phyloP scores from a whole-genome alignment of 2,113 vertebrate genomes.

The Carollia perspicillata region DNA sequence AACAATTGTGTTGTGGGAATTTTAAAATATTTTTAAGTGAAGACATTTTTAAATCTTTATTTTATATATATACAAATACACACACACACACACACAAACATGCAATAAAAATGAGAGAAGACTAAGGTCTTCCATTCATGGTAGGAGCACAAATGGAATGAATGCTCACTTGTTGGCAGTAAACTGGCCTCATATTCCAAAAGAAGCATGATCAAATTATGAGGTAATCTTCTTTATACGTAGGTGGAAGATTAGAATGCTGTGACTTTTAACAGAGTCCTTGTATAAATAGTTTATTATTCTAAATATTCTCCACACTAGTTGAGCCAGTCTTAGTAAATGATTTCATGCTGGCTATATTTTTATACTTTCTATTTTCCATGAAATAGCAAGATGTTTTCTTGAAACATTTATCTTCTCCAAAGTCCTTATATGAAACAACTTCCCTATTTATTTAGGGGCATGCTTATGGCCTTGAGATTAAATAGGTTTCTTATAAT shows the following conservation, averaged over 20 bases:
- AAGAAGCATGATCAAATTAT: not conserved
- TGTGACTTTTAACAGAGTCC: not conserved
- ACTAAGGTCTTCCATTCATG: not conserved
- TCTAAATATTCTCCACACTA: not conserved
- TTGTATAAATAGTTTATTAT: not conserved
- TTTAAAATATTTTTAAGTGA: not conserved
- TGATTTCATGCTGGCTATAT: not conserved
- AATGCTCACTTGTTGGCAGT: not conserved
- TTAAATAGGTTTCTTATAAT: not conserved
- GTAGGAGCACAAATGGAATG: not conserved
- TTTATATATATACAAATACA: not conserved
- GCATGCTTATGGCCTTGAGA: not conserved
- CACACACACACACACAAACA: too few species aligned
- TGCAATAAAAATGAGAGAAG: not conserved
- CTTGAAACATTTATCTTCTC: not conserved
- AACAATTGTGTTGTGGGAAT: not conserved
- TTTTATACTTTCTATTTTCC: not conserved
- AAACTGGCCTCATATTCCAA: not conserved
- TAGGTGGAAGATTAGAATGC: not conserved
- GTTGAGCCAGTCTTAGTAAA: not conserved
- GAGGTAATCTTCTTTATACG: not conserved
- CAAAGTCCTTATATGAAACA: not conserved
- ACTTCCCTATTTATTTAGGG: not conserved
- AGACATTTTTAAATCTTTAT: not conserved
- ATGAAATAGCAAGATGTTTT: not conserved